These are phyloP conservation scores for Kryptolebias ocellatus DNA, from an alignment of 2,797 vertebrate genomes.

Conservation along the genomic window DNA sequence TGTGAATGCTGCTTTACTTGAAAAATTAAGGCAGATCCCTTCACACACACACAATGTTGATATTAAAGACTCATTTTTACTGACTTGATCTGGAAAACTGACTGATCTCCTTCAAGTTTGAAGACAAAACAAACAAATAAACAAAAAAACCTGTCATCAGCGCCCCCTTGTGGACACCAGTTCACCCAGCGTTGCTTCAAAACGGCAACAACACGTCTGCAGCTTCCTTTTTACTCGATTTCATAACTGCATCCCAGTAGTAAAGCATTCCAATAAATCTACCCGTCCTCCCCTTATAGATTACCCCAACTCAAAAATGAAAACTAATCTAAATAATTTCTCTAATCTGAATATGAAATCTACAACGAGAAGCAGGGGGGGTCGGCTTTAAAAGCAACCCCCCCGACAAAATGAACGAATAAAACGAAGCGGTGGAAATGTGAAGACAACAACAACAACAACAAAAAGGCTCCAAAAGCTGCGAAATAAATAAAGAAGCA, in stretches of 20 bases:
- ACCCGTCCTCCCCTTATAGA: slow-evolving; percentile 43
- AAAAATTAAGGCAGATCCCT: slow-evolving; percentile 18
- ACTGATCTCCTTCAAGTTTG: slow-evolving; percentile 1
- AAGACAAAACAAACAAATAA: slow-evolving; percentile 4
- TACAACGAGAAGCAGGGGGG: slow-evolving; percentile 72
- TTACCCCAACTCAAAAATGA: slow-evolving; percentile 25
- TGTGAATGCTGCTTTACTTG: slow-evolving; percentile 25
- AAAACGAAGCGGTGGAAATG: slow-evolving; percentile 36
- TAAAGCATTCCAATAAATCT: slow-evolving; percentile 49
- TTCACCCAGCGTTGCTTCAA: slow-evolving; percentile 54
- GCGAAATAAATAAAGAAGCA: slow-evolving; percentile 86
- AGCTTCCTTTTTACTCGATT: slow-evolving; percentile 37
- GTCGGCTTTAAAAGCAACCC: slow-evolving; percentile 67
- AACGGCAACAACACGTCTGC: slow-evolving; percentile 29
- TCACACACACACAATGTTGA: slow-evolving; percentile 25
- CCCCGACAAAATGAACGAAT: slow-evolving; percentile 45
- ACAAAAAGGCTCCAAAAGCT: slow-evolving; percentile 63
- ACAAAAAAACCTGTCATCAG: slow-evolving; percentile 22
- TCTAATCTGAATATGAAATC: slow-evolving; percentile 80
- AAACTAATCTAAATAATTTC: slow-evolving; percentile 70
- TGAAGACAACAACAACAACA: slow-evolving; percentile 5
- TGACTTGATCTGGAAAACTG: slow-evolving; percentile 26
- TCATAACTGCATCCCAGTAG: slow-evolving; percentile 48
- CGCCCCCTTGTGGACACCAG: slow-evolving; percentile 61
- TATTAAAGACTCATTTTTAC: slow-evolving; percentile 17